Percentiles rank a stretch among this genome's conserved stretches.
Conservation (phyloP, 2,113 vertebrate genomes). For the Pelecanus crispus region DNA sequence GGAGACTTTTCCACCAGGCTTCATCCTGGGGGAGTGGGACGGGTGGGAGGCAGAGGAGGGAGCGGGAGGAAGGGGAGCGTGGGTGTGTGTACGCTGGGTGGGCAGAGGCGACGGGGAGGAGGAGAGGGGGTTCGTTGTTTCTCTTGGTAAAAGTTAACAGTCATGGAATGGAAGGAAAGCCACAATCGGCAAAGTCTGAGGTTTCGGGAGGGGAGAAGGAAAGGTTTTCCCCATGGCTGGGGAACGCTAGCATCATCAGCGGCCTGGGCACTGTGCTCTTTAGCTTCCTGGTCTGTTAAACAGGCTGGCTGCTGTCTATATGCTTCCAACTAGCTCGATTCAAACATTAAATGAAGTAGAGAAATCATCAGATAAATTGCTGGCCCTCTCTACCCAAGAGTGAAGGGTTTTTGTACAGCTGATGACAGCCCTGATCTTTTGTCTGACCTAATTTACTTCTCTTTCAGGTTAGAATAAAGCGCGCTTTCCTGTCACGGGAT, state of each 20-base stretch:
- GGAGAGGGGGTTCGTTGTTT: neutral
- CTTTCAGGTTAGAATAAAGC: slow-evolving; percentile 71
- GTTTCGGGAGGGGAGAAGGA: neutral
- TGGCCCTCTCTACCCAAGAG: slow-evolving; percentile 45
- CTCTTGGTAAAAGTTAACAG: neutral
- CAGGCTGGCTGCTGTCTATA: neutral
- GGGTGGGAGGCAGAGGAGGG: neutral
- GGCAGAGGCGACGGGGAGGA: neutral
- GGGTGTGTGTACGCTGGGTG: neutral
- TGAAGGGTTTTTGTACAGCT: slow-evolving; percentile 58
- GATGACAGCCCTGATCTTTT: slow-evolving; percentile 73
- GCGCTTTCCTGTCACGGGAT: slow-evolving; percentile 18
- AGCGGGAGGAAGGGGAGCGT: rapidly evolving
- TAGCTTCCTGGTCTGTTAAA: neutral
- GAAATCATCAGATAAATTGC: slow-evolving; percentile 74
- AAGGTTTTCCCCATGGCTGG: neutral
- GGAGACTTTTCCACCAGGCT: neutral
- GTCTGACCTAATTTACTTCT: slow-evolving; percentile 80
- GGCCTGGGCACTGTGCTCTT: neutral
- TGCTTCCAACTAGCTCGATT: slow-evolving; percentile 11
- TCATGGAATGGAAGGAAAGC: neutral
- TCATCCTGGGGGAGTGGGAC: neutral
- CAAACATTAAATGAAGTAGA: slow-evolving; percentile 63
- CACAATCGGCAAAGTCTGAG: neutral
- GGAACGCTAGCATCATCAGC: neutral